Evolutionary conservation across 2,797 vertebrate genomes (phyloP).

Genomic region (Pogoniulus pusillus): DNA sequence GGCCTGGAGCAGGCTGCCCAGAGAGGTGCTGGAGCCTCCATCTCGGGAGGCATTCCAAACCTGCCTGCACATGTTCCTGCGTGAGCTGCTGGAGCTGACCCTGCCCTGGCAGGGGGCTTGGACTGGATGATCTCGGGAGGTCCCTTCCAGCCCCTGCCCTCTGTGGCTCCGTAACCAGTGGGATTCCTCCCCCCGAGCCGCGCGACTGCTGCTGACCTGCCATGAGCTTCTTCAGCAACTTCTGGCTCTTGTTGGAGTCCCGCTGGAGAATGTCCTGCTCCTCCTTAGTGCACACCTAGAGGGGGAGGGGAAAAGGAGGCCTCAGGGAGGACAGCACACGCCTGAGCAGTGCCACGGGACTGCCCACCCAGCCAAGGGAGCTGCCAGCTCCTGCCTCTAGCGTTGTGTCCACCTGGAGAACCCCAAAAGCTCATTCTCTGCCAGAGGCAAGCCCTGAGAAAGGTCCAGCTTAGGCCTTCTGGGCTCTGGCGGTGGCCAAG

Average conservation of each 20-base stretch:
- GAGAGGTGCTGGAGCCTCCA: no score
- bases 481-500: neutral
- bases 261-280: conserved; percentile 93
- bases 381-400: neutral
- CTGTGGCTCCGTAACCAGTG: no score
- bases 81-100: no score
- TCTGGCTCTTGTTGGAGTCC: conserved; percentile 98
- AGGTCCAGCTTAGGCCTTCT: neutral
- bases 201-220: conserved; percentile 78
- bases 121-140: no score
- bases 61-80: no score
- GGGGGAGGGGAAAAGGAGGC: neutral
- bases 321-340: neutral
- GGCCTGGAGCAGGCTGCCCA: no score
- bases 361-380: neutral
- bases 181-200: neutral
- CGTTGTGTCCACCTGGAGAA: fast-evolving
- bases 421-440: neutral
- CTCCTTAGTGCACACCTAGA: conserved; percentile 93
- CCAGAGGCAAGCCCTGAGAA: neutral
- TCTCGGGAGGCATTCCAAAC: no score
- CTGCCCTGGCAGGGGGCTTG: no score
- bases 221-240: conserved; percentile 94
- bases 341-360: neutral
- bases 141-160: no score